Evolutionary conservation across 1,140 invertebrate species (phyloP).

Genomic region (Brachionus asplanchnoidis): DNA sequence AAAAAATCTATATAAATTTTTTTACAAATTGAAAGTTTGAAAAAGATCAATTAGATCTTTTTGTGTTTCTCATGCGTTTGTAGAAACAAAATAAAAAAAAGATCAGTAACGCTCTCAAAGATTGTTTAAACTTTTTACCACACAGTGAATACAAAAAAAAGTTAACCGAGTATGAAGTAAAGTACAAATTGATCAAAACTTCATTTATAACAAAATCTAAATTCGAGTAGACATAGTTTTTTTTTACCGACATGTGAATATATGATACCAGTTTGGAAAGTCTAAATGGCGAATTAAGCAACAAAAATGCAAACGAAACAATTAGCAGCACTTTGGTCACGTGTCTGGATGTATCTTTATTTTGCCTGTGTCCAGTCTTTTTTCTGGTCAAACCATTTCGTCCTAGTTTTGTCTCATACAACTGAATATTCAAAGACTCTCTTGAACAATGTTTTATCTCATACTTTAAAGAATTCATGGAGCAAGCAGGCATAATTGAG

Average conservation of each 20-base stretch:
- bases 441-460: background rate
- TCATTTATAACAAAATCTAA: slow-evolving; percentile 35
- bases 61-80: background rate
- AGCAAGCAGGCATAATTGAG: background rate
- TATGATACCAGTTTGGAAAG: background rate
- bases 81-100: slow-evolving; percentile 2
- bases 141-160: slow-evolving; percentile 39
- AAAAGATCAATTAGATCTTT: background rate
- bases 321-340: slow-evolving; percentile 34
- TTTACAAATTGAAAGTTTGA: no score
- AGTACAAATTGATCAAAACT: slow-evolving; percentile 39
- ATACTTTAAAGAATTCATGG: background rate
- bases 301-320: slow-evolving; percentile 21
- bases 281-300: slow-evolving; percentile 38
- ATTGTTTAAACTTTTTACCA: slow-evolving; percentile 23
- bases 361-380: background rate
- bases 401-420: background rate
- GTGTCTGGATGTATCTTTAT: background rate
- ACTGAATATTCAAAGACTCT: background rate
- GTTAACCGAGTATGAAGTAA: slow-evolving; percentile 39
- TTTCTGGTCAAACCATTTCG: background rate
- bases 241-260: slow-evolving; percentile 11
- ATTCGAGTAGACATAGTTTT: slow-evolving; percentile 23
- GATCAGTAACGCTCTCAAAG: background rate
- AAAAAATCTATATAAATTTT: no score